phyloP scores from a whole-genome alignment of 2,888 invertebrate genomes.

The Sarcophaga subvicina region DNA sequence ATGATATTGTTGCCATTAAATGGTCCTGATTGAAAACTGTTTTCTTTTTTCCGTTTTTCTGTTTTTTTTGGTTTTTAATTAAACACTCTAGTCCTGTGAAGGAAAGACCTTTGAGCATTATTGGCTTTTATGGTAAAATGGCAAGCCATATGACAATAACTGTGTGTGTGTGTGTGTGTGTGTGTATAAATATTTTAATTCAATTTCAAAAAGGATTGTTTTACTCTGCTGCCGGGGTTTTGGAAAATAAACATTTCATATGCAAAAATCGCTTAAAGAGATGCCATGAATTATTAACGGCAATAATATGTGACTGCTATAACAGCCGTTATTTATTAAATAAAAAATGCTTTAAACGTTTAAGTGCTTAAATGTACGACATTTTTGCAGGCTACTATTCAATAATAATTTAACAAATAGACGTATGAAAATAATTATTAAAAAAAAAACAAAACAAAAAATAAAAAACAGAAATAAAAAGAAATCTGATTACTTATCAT shows the following conservation, averaged over 20 bases:
- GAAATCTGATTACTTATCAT: background rate
- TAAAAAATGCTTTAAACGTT: background rate
- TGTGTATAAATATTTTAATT: conserved; percentile 27
- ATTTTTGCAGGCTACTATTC: background rate
- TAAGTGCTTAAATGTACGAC: conserved; percentile 10
- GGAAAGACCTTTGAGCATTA: background rate
- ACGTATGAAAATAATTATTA: background rate
- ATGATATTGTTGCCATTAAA: background rate
- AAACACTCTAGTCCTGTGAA: background rate
- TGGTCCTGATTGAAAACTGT: background rate
- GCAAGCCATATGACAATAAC: background rate
- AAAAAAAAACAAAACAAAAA: conserved; percentile 1
- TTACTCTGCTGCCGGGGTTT: background rate
- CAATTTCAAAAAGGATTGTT: conserved; percentile 13
- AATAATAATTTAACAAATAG: background rate
- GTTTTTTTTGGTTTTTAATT: background rate
- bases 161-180: background rate
- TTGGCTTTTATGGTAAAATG: background rate
- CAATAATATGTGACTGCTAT: conserved; percentile 28
- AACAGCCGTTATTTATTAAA: conserved; percentile 3
- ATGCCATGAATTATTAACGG: conserved; percentile 10
- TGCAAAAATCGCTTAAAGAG: conserved; percentile 23
- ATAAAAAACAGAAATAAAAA: conserved; percentile 17
- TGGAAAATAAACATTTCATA: conserved; percentile 29
- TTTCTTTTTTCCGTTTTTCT: background rate